Base-by-base conservation (phyloP, 2,113 vertebrate genomes). In the Pelusios castaneus region DNA sequence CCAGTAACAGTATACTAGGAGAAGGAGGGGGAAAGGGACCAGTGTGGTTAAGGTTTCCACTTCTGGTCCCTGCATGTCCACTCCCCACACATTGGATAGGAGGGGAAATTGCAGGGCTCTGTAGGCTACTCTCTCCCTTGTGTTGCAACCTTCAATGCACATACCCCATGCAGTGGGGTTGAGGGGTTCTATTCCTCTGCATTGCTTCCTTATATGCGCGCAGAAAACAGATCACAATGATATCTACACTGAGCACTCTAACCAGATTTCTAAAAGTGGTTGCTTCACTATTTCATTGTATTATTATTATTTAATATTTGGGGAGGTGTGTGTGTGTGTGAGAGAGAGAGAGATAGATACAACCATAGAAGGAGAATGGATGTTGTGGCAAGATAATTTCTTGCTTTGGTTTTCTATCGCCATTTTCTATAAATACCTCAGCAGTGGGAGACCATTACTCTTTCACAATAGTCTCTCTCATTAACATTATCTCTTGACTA, bases 281-380 rank as follows among this genome's bases (percentile, higher is more conserved):
- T 88, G 55, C 41, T 92, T 82, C 86, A 85, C 79, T 87, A 82
- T 84, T 94, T 82, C 87, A 75, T 79, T 24, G 60, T 9, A 41
- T 81, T 82, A 90, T 49, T 49, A 56, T 56, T 58, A 52, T 52
- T 52, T 52, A 52, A 17, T 52, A 52, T 52, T 52, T 52, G 51
- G 51, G 51, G 16, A 51, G 16, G 16, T 10, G 47, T 47, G 47
- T 47, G n/a, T n/a, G n/a, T n/a, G n/a, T n/a, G n/a, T n/a, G n/a
- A n/a, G n/a, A n/a, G n/a, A n/a, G n/a, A n/a, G n/a, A n/a, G n/a
- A n/a, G n/a, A n/a, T 49, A 58, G 47, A 54, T 14, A 54, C 70
- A 92, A n/a, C 87, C 13, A 86, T 73, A 80, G 88, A 94, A 94
- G 97, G 88, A 51, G 87, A 96, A 97, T 75, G 43, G 54, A 91